Conservation (phyloP, 2,113 vertebrate species). For the Cyanoderma ruficeps region DNA sequence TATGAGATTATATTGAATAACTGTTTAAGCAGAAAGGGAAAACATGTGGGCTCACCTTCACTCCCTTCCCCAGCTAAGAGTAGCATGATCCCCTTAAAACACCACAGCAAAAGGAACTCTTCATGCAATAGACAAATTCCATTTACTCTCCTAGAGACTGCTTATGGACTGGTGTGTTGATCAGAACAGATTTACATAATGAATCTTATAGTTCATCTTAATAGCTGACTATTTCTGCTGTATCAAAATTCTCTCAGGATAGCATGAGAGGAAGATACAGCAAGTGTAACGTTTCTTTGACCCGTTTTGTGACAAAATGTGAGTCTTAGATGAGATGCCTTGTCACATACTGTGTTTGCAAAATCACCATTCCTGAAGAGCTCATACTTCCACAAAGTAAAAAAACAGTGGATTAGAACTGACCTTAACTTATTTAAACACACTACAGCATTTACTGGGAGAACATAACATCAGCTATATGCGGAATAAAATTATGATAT, state of each 20-base stretch:
- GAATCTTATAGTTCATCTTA: not conserved
- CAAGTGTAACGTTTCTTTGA: not conserved
- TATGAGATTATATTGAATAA: not conserved
- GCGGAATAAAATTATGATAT: not conserved
- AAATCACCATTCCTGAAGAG: not conserved
- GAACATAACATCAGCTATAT: not conserved
- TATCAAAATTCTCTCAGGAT: not conserved
- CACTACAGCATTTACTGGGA: not conserved
- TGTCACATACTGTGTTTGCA: not conserved
- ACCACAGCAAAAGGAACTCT: not conserved
- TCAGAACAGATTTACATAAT: not conserved
- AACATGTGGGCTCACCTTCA: not conserved
- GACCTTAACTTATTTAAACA: not conserved
- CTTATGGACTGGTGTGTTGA: not conserved
- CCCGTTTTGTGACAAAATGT: not conserved
- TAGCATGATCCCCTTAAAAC: not conserved
- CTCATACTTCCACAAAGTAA: not conserved
- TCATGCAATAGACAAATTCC: not conserved
- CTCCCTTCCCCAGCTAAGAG: not conserved
- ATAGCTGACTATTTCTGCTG: not conserved
- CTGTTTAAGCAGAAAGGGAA: not conserved
- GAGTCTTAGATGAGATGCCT: not conserved
- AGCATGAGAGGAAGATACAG: not conserved
- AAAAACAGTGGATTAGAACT: not conserved
- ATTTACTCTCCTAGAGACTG: not conserved